These are phyloP conservation scores for Octodon degus DNA, from an alignment of 2,113 vertebrate species.

Conservation along the genomic window DNA sequence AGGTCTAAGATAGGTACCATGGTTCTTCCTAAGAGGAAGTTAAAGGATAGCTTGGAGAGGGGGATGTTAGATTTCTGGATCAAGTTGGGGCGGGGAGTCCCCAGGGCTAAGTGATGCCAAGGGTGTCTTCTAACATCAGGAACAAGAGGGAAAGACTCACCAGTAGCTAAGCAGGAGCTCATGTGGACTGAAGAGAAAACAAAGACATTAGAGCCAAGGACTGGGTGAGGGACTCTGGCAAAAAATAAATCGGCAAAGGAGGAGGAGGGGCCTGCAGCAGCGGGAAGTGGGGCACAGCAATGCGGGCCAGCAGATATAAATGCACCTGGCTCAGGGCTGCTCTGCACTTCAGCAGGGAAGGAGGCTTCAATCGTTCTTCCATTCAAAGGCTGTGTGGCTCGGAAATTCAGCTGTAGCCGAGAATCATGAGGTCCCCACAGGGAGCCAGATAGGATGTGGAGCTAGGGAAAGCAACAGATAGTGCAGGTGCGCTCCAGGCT, in stretches of 20 bases:
- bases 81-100: not conserved
- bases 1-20: not conserved
- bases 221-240: not conserved
- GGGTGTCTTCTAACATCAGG: slow-evolving; percentile 16
- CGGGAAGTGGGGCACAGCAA: not conserved
- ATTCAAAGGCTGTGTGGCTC: slow-evolving; percentile 72
- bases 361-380: slow-evolving; percentile 77
- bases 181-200: slow-evolving; percentile 48
- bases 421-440: slow-evolving; percentile 70
- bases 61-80: not conserved
- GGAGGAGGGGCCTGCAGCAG: not conserved
- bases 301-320: not conserved
- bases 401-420: slow-evolving; percentile 80
- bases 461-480: slow-evolving; percentile 41
- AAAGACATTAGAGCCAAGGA: rapidly evolving
- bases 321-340: slow-evolving; percentile 67
- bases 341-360: slow-evolving; percentile 26
- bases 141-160: slow-evolving; percentile 65
- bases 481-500: not conserved
- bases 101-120: slow-evolving; percentile 45
- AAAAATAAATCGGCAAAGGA: not conserved
- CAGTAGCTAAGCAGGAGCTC: slow-evolving; percentile 53
- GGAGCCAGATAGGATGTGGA: slow-evolving; percentile 71
- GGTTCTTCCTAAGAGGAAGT: not conserved
- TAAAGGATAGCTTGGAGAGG: not conserved